These are phyloP conservation scores for Heterodera carotae DNA, from an alignment of 1,140 invertebrate genomes.

Conservation along the genomic window DNA sequence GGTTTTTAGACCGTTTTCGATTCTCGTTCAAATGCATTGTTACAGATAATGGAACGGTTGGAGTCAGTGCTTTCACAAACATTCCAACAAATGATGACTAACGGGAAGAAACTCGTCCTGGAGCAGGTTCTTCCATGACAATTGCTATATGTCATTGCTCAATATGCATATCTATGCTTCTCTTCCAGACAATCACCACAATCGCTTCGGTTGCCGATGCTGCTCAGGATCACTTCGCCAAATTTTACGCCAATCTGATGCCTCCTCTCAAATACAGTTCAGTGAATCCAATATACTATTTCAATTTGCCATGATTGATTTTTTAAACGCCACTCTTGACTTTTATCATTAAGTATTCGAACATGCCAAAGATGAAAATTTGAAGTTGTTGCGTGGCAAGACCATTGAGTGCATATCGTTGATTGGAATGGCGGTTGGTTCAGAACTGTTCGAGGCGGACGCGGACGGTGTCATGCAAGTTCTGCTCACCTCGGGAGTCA, in stretches of 20 bases:
- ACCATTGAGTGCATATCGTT: constrained; percentile 98
- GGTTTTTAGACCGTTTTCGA: not conserved
- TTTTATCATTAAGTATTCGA: constrained; percentile 31
- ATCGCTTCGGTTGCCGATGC: constrained; percentile 98
- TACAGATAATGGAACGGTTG: constrained; percentile 82
- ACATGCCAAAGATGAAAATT: constrained; percentile 83
- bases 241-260: constrained; percentile 76
- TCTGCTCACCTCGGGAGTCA: constrained; percentile 83
- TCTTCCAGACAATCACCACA: constrained; percentile 77
- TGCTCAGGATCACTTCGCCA: constrained; percentile 88
- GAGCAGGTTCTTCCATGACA: constrained; percentile 76
- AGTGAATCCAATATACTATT: constrained; percentile 65
- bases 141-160: constrained; percentile 27
- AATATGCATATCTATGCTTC: constrained; percentile 13
- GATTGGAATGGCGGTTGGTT: constrained; percentile 95
- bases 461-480: constrained; percentile 97
- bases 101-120: constrained; percentile 90
- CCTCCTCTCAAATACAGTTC: constrained; percentile 94
- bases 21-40: not conserved
- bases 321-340: not conserved
- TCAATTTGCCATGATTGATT: not conserved
- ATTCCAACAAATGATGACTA: constrained; percentile 85
- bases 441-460: constrained; percentile 87
- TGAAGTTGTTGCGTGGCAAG: constrained; percentile 73
- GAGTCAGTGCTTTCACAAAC: constrained; percentile 86